These are phyloP conservation scores for Laothoe populi DNA, from an alignment of 2,888 invertebrate species.

Conservation along the genomic window DNA sequence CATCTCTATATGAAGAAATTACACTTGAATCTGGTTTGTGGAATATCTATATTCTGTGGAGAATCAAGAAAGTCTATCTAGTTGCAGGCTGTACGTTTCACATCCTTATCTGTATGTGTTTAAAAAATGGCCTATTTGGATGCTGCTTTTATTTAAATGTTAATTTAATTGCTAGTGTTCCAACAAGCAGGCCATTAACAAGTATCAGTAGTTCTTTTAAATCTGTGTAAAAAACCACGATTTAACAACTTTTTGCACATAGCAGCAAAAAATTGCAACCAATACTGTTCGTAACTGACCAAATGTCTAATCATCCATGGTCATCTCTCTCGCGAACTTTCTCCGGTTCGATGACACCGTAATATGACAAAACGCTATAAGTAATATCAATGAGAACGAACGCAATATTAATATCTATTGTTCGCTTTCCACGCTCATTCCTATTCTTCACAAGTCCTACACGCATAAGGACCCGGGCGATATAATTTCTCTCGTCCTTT, in stretches of 20 bases:
- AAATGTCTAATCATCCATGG: conserved; percentile 7
- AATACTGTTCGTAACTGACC: not conserved
- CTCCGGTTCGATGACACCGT: conserved; percentile 32
- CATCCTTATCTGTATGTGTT: too few relatives aligned
- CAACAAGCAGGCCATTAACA: too few relatives aligned
- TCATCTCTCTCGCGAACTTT: conserved; percentile 40
- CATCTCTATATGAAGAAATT: too few relatives aligned
- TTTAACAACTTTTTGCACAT: not conserved
- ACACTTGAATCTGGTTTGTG: too few relatives aligned
- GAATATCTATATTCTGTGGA: too few relatives aligned
- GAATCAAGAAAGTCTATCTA: too few relatives aligned
- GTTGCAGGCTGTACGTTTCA: too few relatives aligned
- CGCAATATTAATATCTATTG: conserved; percentile 76
- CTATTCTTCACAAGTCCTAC: conserved; percentile 59
- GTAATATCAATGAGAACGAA: conserved; percentile 47
- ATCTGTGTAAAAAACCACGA: too few relatives aligned
- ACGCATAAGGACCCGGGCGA: conserved; percentile 64
- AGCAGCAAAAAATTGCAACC: not conserved
- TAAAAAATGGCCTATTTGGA: too few relatives aligned
- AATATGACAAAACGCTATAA: conserved; percentile 25
- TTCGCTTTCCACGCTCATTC: conserved; percentile 73
- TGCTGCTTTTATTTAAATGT: too few relatives aligned
- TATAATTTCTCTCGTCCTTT: conserved; percentile 82
- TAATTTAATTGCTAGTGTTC: too few relatives aligned
- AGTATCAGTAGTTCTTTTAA: too few relatives aligned